phyloP scores from a whole-genome alignment of 2,888 invertebrate species.

The Cantharis nigra region DNA sequence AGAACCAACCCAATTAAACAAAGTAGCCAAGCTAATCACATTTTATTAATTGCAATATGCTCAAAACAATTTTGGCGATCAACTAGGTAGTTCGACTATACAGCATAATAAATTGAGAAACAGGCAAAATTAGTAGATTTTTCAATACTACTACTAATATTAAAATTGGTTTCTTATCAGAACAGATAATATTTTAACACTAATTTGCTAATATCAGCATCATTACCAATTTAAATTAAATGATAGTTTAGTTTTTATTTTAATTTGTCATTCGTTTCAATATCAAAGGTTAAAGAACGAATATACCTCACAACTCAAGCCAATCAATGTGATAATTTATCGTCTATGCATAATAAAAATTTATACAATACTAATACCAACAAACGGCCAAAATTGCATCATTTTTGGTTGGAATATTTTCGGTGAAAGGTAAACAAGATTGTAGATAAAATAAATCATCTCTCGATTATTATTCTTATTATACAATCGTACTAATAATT shows the following conservation, averaged over 20 bases:
- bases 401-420: neutral
- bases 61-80: neutral
- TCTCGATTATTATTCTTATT: neutral
- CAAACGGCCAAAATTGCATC: neutral
- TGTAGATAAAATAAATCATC: neutral
- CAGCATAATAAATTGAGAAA: no score
- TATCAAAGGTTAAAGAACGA: neutral
- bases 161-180: neutral
- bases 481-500: neutral
- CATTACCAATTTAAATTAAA: neutral
- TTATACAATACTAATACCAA: neutral
- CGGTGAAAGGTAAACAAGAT: neutral
- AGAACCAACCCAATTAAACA: neutral
- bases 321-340: neutral
- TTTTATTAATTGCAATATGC: neutral
- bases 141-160: no score
- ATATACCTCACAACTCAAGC: neutral
- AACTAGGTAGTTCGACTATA: no score
- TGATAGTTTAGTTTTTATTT: neutral
- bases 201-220: neutral
- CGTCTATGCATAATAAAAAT: neutral
- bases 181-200: neutral
- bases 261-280: neutral
- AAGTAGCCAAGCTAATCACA: neutral
- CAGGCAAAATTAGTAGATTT: no score